phyloP scores from a whole-genome alignment of 2,113 vertebrate genomes.

The Perca schrenkii region DNA sequence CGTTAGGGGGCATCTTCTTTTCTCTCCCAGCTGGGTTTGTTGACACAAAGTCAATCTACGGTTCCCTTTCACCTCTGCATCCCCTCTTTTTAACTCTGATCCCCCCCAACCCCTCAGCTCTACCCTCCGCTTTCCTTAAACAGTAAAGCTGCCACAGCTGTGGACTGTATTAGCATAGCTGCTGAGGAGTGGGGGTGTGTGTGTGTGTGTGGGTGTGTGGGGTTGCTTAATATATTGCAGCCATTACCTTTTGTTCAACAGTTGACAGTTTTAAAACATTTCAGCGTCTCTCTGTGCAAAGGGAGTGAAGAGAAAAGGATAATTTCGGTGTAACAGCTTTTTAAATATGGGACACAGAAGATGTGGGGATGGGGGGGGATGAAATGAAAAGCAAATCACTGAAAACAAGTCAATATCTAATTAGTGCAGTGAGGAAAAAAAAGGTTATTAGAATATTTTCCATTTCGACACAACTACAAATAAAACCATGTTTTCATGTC shows the following conservation, averaged over 20 bases:
- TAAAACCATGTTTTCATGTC: background rate
- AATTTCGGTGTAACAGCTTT: conserved; percentile 92
- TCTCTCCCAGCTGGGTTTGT: conserved; percentile 96
- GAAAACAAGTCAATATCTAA: conserved; percentile 38
- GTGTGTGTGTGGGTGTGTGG: background rate
- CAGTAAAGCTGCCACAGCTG: conserved; percentile 98
- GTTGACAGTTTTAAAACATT: conserved; percentile 93
- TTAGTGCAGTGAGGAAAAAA: background rate
- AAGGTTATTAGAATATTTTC: background rate
- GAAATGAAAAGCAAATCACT: conserved; percentile 26
- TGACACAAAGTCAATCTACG: conserved; percentile 94
- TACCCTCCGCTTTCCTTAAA: conserved; percentile 74
- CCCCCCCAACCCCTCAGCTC: conserved; percentile 64
- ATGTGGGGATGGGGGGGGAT: conserved; percentile 25
- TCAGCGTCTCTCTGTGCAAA: conserved; percentile 86
- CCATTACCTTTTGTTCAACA: conserved; percentile 90
- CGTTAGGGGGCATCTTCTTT: conserved; percentile 88
- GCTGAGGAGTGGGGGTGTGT: conserved; percentile 70
- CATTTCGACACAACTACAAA: background rate
- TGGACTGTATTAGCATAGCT: conserved; percentile 93
- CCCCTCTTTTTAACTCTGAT: conserved; percentile 77
- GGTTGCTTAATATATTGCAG: conserved; percentile 89
- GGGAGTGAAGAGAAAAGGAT: conserved; percentile 82
- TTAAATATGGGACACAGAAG: conserved; percentile 89
- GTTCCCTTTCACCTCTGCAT: conserved; percentile 74